A percentile compares a stretch with the other conserved stretches of the same genome.
phyloP scores from a whole-genome alignment of 2,113 vertebrate species.

The Anseranas semipalmata region DNA sequence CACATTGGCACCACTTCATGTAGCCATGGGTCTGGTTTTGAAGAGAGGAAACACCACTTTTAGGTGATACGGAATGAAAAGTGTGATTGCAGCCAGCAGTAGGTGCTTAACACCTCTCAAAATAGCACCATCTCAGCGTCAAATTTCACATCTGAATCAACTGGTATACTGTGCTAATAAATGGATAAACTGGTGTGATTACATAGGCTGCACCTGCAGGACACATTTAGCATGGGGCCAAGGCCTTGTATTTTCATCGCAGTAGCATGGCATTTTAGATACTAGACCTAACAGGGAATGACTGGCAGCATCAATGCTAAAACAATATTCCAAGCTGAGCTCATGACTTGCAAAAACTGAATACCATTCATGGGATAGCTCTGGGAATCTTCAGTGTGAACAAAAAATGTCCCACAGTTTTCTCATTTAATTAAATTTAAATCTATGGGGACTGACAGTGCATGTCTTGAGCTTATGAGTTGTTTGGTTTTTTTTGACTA shows the following conservation, averaged over 20 bases:
- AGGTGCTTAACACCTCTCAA: neutral
- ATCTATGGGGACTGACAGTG: neutral
- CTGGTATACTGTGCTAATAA: neutral
- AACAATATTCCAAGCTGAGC: neutral
- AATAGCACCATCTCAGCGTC: neutral
- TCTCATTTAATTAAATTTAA: constrained; percentile 62
- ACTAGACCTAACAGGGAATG: neutral
- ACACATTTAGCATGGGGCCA: fast-evolving
- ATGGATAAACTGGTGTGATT: neutral
- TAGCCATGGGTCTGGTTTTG: neutral
- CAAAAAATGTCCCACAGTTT: neutral
- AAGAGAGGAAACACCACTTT: no score
- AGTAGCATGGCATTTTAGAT: neutral
- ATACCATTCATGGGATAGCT: neutral
- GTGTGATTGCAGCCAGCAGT: neutral
- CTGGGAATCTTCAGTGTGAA: constrained; percentile 12
- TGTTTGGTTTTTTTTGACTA: neutral
- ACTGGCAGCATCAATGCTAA: neutral
- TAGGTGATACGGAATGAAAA: fast-evolving
- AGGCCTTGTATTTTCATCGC: neutral
- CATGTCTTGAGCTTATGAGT: neutral
- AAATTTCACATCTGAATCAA: neutral
- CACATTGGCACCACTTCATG: fast-evolving
- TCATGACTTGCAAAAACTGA: neutral
- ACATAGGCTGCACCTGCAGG: neutral